Conservation (phyloP, 2,797 vertebrate species). For the Coregonus suidteri region DNA sequence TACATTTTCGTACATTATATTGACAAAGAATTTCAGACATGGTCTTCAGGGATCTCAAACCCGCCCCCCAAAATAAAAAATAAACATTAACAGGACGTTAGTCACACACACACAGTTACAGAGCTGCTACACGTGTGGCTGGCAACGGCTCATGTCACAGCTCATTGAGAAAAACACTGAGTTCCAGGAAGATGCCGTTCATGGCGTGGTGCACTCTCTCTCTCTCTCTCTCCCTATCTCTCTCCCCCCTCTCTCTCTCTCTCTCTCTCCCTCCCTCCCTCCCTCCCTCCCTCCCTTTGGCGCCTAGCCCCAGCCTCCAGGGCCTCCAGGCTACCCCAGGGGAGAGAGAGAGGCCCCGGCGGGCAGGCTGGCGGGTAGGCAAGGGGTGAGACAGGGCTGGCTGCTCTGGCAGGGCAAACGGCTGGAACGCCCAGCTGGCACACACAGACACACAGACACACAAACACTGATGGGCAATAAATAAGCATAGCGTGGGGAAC, state of each 20-base stretch:
- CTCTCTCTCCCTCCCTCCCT: not conserved
- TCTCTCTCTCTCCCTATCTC: not conserved
- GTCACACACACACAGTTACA: not conserved
- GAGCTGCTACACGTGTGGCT: conserved; percentile 50
- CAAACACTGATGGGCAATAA: conserved; percentile 40
- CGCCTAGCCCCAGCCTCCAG: conserved; percentile 18
- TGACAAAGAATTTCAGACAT: not conserved
- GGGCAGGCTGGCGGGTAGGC: conserved; percentile 1
- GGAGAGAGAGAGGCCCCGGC: conserved; percentile 31
- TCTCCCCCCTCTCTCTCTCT: not conserved
- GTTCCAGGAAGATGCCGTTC: conserved; percentile 53
- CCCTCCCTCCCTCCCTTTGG: not conserved
- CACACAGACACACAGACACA: not conserved
- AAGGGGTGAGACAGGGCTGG: conserved; percentile 13
- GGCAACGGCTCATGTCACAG: conserved; percentile 64
- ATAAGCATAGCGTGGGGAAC: conserved; percentile 40
- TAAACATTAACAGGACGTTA: not conserved
- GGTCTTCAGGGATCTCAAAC: not conserved
- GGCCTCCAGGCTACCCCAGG: conserved; percentile 38
- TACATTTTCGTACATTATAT: not conserved
- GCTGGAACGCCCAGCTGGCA: conserved; percentile 36
- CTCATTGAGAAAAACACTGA: conserved; percentile 72
- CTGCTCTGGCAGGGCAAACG: conserved; percentile 38
- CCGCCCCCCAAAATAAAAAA: not conserved
- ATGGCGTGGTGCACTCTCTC: not conserved